Evolutionary conservation across 1,140 invertebrate genomes (phyloP), one percentile per base, ranked within the genome.

Genomic region (Acyrthosiphon pisum): DNA sequence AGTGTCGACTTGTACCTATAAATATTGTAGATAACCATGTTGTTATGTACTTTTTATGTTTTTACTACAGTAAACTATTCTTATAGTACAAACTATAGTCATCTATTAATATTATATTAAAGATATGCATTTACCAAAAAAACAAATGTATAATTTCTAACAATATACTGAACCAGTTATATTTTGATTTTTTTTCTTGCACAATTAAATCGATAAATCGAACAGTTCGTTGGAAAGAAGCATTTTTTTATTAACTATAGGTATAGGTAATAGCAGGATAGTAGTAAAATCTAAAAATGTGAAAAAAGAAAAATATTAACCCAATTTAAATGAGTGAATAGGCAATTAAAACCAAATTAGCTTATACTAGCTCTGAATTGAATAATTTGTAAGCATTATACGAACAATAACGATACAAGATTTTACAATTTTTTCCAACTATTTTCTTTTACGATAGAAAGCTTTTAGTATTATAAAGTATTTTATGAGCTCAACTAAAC

Each of bases 401-500:
- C 48, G 9, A 53, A 53, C 6, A 46, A 48, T 22, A 30, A 88
- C 46, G 4, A n/a, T 76, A 41, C 41, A 48, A n/a, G 46, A 48
- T n/a, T 88, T 50, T 50, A 30, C 0, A 46, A 87, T 37, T 46
- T n/a, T 86, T 84, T 41, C 20, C 7, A 23, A 23, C 37, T 26
- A 76, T 35, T 44, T 44, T 41, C 11, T 84, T 84, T 14, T 44
- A 84, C 23, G 41, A 41, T 84, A 23, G 1, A 86, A 50, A 22
- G 46, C n/a, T 50, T 48, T 88, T 48, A 46, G 20, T 20, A 1
- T 48, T 22, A 35, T 48, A 35, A 88, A 88, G 48, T 87, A 37
- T 87, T 87, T 87, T 87, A 87, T 44, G 44, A 87, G n/a, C 46
- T 88, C 30, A n/a, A 48, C 46, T 88, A 88, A 88, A 88, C 86